Conservation (phyloP, 1,140 invertebrate species). For the Magallana angulata region DNA sequence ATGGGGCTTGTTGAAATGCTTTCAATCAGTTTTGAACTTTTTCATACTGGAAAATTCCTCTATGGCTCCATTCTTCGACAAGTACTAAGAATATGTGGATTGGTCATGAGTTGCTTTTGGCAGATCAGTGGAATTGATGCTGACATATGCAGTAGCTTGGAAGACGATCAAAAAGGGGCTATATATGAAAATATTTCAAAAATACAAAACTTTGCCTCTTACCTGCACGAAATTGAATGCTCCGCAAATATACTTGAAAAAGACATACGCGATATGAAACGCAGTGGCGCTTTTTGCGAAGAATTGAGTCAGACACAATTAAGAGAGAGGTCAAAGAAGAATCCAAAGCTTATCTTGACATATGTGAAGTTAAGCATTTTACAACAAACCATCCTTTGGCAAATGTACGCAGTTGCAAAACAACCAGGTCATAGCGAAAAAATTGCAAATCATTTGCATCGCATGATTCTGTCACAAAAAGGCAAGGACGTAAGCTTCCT, state of each 20-base stretch:
- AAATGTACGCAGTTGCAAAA: neutral
- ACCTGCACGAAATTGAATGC: neutral
- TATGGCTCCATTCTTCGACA: neutral
- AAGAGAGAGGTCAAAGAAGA: neutral
- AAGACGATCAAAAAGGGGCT: neutral
- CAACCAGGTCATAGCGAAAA: neutral
- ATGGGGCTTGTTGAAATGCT: neutral
- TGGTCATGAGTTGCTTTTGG: neutral
- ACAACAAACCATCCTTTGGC: neutral
- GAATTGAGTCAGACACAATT: neutral
- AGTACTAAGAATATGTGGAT: neutral
- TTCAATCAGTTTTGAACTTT: neutral
- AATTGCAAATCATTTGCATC: neutral
- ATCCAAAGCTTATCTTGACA: neutral
- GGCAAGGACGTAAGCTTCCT: no score
- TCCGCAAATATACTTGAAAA: neutral
- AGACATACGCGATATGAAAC: neutral
- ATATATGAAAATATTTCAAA: neutral
- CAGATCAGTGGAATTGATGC: neutral
- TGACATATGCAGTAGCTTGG: neutral
- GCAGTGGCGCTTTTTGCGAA: neutral
- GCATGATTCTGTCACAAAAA: neutral
- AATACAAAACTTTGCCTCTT: neutral
- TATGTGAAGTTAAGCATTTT: neutral
- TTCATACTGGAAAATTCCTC: neutral